phyloP scores from a whole-genome alignment of 2,797 vertebrate genomes.

The Danio jaintianensis region DNA sequence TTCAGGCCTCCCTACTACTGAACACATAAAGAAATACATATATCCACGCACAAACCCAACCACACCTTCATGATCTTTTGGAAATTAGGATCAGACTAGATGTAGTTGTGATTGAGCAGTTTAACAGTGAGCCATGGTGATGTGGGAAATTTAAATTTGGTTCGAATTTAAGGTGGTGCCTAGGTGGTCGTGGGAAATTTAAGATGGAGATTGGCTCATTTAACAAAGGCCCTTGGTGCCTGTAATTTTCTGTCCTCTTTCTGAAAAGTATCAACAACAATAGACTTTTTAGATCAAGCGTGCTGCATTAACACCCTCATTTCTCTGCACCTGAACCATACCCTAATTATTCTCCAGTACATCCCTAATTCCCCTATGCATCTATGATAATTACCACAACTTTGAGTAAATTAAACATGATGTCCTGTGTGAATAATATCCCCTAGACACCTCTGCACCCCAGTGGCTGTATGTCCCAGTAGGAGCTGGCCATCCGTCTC shows the following conservation, averaged over 20 bases:
- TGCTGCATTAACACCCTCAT: background rate
- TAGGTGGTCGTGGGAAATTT: too few species aligned
- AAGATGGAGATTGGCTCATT: background rate
- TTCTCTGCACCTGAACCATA: conserved; percentile 25
- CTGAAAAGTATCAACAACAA: background rate
- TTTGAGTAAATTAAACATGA: conserved; percentile 48
- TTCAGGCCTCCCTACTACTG: conserved; percentile 8
- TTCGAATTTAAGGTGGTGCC: too few species aligned
- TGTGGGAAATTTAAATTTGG: background rate
- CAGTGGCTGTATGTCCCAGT: background rate
- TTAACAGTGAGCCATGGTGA: background rate
- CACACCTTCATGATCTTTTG: background rate
- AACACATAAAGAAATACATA: background rate
- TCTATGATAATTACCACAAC: conserved; percentile 39
- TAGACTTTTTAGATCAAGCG: background rate
- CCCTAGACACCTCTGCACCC: conserved; percentile 23
- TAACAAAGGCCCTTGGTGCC: background rate
- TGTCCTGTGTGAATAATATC: conserved; percentile 31
- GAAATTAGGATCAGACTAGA: background rate
- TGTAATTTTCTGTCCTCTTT: background rate
- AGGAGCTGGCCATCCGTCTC: conserved; percentile 28
- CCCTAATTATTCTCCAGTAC: conserved; percentile 27
- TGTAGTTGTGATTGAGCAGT: background rate
- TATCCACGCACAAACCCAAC: background rate
- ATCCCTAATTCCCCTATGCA: conserved; percentile 21